Conservation (phyloP, 64 coral and sea anemone genomes). For the Actinia equina region DNA sequence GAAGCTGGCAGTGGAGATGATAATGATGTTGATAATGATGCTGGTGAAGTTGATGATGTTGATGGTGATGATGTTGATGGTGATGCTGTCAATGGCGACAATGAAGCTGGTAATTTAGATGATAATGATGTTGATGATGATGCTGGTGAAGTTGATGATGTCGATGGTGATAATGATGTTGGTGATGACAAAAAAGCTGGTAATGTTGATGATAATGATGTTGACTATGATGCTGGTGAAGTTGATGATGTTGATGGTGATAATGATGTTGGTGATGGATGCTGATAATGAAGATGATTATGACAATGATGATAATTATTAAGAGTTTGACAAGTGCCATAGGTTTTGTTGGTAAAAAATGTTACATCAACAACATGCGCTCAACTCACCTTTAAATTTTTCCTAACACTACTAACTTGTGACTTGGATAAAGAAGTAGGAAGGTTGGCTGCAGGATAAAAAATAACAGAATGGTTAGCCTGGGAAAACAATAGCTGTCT, state of each 20-base stretch:
- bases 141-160: too few species aligned
- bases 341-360: not conserved
- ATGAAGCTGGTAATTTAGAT: not conserved
- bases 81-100: not conserved
- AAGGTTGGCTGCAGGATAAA: slow-evolving; percentile 72
- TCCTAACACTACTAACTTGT: slow-evolving; percentile 99
- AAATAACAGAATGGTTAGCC: not conserved
- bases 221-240: not conserved
- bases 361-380: not conserved
- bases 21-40: not conserved
- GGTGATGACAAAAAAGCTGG: not conserved
- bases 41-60: not conserved
- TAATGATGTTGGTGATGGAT: not conserved
- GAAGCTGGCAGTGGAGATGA: too few species aligned
- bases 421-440: slow-evolving; percentile 93
- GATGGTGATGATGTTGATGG: not conserved
- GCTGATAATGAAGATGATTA: not conserved
- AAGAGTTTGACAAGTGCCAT: too few species aligned
- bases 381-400: slow-evolving; percentile 84
- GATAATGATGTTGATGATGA: not conserved
- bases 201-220: too few species aligned
- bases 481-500: too few species aligned
- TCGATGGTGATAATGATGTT: too few species aligned
- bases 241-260: too few species aligned
- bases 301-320: not conserved